Percentiles rank a stretch among this genome's conserved stretches.
phyloP scores from a whole-genome alignment of 2,797 vertebrate species.

The Taeniopygia guttata region DNA sequence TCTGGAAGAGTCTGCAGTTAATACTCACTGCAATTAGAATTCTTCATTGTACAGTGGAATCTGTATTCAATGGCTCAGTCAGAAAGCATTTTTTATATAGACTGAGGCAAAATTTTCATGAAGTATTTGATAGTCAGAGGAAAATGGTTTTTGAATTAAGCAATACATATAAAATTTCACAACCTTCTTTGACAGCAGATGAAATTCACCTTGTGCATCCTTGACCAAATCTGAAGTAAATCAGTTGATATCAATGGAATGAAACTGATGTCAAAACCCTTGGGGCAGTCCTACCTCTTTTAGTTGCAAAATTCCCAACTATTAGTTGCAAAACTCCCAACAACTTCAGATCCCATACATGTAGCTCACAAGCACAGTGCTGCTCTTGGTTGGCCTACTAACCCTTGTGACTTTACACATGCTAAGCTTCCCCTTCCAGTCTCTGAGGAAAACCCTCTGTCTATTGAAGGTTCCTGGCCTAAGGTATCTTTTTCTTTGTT shows the following conservation, averaged over 20 bases:
- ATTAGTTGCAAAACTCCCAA: background rate
- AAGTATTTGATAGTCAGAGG: background rate
- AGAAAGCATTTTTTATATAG: background rate
- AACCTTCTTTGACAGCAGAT: background rate
- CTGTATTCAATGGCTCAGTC: background rate
- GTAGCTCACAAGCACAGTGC: background rate
- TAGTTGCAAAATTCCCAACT: background rate
- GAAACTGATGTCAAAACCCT: background rate
- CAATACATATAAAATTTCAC: background rate
- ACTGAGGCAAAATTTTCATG: background rate
- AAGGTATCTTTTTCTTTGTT: conserved; percentile 61
- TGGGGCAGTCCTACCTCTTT: background rate
- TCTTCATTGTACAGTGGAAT: background rate
- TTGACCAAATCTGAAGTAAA: background rate
- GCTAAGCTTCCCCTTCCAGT: background rate
- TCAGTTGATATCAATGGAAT: background rate
- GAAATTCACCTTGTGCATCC: background rate
- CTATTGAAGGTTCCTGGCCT: conserved; percentile 43
- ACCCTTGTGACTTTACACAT: conserved; percentile 49
- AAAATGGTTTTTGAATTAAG: background rate
- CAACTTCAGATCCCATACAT: background rate
- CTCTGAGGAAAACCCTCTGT: conserved; percentile 38
- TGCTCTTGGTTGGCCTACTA: conserved; percentile 21
- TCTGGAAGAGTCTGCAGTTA: background rate
- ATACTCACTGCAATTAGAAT: background rate